phyloP scores from a whole-genome alignment of 2,113 vertebrate species.

The Meriones unguiculatus region DNA sequence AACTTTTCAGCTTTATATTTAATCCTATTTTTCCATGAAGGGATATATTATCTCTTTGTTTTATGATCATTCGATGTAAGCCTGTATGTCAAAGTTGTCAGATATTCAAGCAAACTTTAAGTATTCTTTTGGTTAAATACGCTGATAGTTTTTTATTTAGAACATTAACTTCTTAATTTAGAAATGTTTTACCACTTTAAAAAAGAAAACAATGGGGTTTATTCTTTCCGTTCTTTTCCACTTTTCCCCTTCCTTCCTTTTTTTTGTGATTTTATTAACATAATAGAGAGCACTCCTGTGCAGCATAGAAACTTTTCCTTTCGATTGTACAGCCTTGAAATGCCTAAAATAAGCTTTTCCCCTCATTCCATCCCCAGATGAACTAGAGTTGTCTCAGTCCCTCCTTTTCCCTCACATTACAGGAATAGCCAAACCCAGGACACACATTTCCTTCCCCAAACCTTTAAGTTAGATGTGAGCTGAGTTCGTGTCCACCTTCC shows the following conservation, averaged over 20 bases:
- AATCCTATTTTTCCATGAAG: slow-evolving; percentile 35
- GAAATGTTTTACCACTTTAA: slow-evolving; percentile 55
- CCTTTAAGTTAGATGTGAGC: slow-evolving; percentile 58
- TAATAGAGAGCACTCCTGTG: slow-evolving; percentile 36
- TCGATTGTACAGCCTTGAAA: not conserved
- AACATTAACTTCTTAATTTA: slow-evolving; percentile 55
- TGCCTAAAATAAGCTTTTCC: not conserved
- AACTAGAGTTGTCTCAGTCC: not conserved
- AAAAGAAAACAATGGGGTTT: slow-evolving; percentile 35
- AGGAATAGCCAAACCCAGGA: slow-evolving; percentile 37
- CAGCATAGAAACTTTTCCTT: slow-evolving; percentile 65
- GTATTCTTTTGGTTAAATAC: slow-evolving; percentile 22
- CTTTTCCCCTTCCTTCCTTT: not conserved
- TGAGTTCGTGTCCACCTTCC: slow-evolving; percentile 6
- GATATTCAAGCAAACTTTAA: slow-evolving; percentile 30
- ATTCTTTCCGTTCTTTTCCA: not conserved
- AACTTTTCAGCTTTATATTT: slow-evolving; percentile 51
- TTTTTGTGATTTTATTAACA: not conserved
- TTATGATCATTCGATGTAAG: slow-evolving; percentile 48
- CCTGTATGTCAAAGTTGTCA: slow-evolving; percentile 61
- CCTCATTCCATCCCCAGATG: slow-evolving; percentile 48
- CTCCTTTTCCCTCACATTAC: slow-evolving; percentile 58
- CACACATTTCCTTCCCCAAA: slow-evolving; percentile 47
- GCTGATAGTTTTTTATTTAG: slow-evolving; percentile 40
- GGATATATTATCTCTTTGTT: slow-evolving; percentile 53